These are phyloP conservation scores for Macrocentrus cingulum DNA, from an alignment of 1,140 invertebrate genomes.

Conservation along the genomic window DNA sequence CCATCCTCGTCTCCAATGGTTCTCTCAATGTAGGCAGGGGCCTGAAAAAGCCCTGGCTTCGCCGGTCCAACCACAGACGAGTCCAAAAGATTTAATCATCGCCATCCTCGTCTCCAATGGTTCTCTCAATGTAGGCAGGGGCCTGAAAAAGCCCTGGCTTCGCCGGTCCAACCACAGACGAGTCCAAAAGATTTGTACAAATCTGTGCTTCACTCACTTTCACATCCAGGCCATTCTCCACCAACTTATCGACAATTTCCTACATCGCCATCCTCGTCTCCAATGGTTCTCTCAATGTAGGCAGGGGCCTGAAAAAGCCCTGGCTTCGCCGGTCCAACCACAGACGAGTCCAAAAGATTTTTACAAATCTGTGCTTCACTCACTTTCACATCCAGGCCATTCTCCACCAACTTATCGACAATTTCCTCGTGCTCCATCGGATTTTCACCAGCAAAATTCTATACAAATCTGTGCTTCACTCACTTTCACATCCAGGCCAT, in stretches of 20 bases:
- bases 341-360: neutral
- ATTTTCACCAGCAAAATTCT: neutral
- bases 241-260: too few species aligned
- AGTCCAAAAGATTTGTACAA: neutral
- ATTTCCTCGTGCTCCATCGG: neutral
- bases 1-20: constrained; percentile 51
- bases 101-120: neutral
- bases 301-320: constrained; percentile 29
- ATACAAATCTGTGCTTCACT: too few species aligned
- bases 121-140: neutral
- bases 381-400: too few species aligned
- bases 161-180: constrained; percentile 6
- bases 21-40: constrained; percentile 44
- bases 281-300: neutral
- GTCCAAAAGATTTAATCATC: neutral
- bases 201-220: too few species aligned
- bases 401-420: too few species aligned
- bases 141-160: constrained; percentile 27
- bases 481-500: too few species aligned
- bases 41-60: constrained; percentile 31
- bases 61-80: constrained; percentile 7
- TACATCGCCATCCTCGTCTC: neutral
- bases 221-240: too few species aligned
- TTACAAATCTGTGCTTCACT: too few species aligned
- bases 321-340: constrained; percentile 7